These are phyloP conservation scores for Megathymus violae DNA, from an alignment of 1,140 invertebrate species.

Conservation along the genomic window DNA sequence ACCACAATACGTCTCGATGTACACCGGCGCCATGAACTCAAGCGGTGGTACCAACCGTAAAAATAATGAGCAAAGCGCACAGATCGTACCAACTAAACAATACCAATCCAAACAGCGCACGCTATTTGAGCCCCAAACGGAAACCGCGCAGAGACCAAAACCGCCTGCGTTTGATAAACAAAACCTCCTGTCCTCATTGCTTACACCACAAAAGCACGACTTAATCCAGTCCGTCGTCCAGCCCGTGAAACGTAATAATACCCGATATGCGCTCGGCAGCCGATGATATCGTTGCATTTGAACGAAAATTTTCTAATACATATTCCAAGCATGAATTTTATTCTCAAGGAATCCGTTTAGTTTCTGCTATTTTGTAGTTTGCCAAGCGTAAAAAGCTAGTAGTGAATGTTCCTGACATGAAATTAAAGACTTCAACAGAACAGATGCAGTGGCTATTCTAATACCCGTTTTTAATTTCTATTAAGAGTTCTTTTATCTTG, in stretches of 20 bases:
- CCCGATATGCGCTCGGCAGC: conserved; percentile 14
- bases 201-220: conserved; percentile 6
- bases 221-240: conserved; percentile 11
- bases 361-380: conserved; percentile 26
- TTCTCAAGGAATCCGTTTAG: conserved; percentile 35
- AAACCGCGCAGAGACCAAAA: conserved; percentile 12
- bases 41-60: conserved; percentile 47
- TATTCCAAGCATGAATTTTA: conserved; percentile 34
- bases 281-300: conserved; percentile 6
- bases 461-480: neutral
- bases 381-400: conserved; percentile 21
- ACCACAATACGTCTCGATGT: conserved; percentile 18
- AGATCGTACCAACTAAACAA: conserved; percentile 25
- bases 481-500: neutral
- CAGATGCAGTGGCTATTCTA: conserved; percentile 10
- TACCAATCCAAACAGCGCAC: conserved; percentile 25
- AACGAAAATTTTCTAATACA: conserved; percentile 32
- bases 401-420: conserved; percentile 27
- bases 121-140: conserved; percentile 7
- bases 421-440: conserved; percentile 25
- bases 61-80: conserved; percentile 44
- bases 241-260: conserved; percentile 24
- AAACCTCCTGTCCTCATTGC: conserved; percentile 16
- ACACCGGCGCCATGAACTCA: conserved; percentile 35
- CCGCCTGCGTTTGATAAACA: conserved; percentile 1